Base-by-base conservation (phyloP, 1,140 invertebrate genomes). In the Caligus rogercresseyi region DNA sequence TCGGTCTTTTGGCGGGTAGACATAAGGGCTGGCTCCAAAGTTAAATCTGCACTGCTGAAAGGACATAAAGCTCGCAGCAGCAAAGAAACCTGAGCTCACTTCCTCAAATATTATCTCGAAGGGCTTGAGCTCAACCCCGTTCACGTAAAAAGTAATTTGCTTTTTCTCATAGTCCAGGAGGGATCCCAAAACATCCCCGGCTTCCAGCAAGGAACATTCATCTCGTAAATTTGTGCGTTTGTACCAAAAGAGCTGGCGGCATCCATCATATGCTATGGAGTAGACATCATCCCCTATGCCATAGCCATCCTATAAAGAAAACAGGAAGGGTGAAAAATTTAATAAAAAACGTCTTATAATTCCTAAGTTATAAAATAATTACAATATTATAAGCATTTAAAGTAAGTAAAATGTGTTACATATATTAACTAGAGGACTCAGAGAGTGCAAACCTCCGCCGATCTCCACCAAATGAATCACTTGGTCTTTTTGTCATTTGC, bases 1-100 rank as follows among this genome's bases (percentile, higher is more conserved):
- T 59, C 78, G 74, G 69, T 81, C 79, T 24, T 71, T 74, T 0
- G 87, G 89, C 56, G 89, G 86, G 76, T 78, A 85, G 66, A 78
- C 78, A 73, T 92, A 94, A 1, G 85, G 81, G 67, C 80, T 77
- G 57, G 80, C 77, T 58, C 91, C 91, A 75, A 95, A 95, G 77
- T 95, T 95, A 73, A 94, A 93, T 54, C 82, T 78, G 76, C 89
- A 91, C 70, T 93, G 89, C 70, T 95, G 89, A 75, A 90, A 93
- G 61, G 88, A 88, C 89, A 94, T 93, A 70, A 93, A 92, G 75
- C 87, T 92, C 1, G 89, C 89, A 15, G 88, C 89, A 53, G 90
- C 88, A 75, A 90, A 93, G 74, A 90, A 54, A 19, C 26, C 58
- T 72, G 76, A 91, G 86, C 76, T 83, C 23, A 83, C 82, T 70